phyloP scores from a whole-genome alignment of 2,888 invertebrate species.

The Metellina segmentata region DNA sequence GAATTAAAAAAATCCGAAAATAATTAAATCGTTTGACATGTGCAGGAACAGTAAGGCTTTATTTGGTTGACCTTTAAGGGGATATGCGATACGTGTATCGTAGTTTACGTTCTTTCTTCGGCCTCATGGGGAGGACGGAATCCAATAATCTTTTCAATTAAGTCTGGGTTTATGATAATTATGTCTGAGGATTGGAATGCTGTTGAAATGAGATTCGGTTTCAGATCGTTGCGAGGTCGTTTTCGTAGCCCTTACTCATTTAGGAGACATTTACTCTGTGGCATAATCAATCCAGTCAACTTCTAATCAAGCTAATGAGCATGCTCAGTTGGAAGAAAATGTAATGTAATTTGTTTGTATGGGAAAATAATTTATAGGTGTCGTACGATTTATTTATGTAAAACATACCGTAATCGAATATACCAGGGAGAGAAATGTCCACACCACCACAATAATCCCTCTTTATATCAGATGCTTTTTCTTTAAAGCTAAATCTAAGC shows the following conservation, averaged over 20 bases:
- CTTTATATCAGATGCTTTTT: no score
- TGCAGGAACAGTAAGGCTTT: background rate
- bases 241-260: background rate
- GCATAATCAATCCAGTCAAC: background rate
- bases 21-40: background rate
- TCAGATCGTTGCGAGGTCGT: background rate
- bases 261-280: no score
- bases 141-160: background rate
- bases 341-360: background rate
- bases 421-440: no score
- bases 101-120: background rate
- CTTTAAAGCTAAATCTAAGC: no score
- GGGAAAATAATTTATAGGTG: background rate
- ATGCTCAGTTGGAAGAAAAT: background rate
- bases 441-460: no score
- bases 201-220: background rate
- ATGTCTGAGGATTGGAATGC: background rate
- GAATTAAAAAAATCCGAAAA: background rate
- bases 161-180: background rate
- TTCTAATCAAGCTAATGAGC: background rate
- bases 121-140: background rate
- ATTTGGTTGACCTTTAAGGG: no score
- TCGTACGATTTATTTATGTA: background rate
- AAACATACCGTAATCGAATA: no score
- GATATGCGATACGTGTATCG: background rate